Conservation (phyloP, 2,888 invertebrate species). For the Sphecodes monilicornis region DNA sequence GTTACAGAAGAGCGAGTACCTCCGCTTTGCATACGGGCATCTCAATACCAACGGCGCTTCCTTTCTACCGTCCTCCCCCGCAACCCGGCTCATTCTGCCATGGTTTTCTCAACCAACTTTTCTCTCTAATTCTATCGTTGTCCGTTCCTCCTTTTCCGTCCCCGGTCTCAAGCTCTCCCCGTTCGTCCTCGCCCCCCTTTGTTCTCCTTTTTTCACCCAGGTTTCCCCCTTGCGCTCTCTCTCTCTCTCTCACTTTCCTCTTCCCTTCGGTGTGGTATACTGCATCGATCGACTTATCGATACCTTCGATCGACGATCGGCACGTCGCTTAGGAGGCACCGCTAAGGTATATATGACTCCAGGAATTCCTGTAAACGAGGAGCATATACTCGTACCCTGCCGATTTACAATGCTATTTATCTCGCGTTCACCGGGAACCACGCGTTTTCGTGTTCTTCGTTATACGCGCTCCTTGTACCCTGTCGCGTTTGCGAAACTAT, state of each 20-base stretch:
- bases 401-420: slow-evolving; percentile 62
- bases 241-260: neutral
- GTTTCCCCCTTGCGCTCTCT: neutral
- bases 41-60: slow-evolving; percentile 67
- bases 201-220: neutral
- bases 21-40: slow-evolving; percentile 77
- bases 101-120: slow-evolving; percentile 33
- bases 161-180: neutral
- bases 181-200: neutral
- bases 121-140: slow-evolving; percentile 30
- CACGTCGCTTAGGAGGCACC: slow-evolving; percentile 53
- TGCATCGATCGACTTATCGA: slow-evolving; percentile 66
- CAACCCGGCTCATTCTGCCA: neutral
- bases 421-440: slow-evolving; percentile 40
- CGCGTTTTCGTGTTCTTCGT: slow-evolving; percentile 59
- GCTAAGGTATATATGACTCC: slow-evolving; percentile 60
- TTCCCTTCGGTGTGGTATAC: slow-evolving; percentile 55
- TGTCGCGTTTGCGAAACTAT: slow-evolving; percentile 39
- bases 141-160: neutral
- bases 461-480: slow-evolving; percentile 24
- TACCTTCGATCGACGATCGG: slow-evolving; percentile 60
- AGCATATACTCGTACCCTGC: slow-evolving; percentile 45
- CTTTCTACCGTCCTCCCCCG: slow-evolving; percentile 26
- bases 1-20: slow-evolving; percentile 75
- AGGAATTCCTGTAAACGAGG: slow-evolving; percentile 62